A percentile compares a stretch with the other conserved stretches of the same genome.
phyloP scores from a whole-genome alignment of 2,888 invertebrate genomes.

The Hydrotaea diabolus region DNA sequence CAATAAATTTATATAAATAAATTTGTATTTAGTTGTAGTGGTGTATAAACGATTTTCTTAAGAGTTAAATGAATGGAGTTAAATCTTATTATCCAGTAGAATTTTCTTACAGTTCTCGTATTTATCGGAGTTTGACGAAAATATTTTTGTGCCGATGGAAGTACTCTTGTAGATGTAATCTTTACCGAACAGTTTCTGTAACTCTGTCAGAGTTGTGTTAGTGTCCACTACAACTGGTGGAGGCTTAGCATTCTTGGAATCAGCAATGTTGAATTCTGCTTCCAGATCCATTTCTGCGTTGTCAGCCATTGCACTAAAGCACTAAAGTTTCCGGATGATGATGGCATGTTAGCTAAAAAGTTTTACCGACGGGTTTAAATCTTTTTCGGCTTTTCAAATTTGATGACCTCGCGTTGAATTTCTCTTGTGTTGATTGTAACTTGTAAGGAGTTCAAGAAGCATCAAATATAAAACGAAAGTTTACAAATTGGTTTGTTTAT shows the following conservation, averaged over 20 bases:
- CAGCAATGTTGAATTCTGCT: conserved; percentile 9
- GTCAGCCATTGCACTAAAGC: no score
- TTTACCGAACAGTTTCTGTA: conserved; percentile 28
- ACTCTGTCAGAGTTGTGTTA: background rate
- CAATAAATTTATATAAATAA: conserved; percentile 13
- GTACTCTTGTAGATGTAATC: conserved; percentile 38
- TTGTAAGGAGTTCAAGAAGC: no score
- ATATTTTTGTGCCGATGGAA: conserved; percentile 44
- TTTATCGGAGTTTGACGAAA: background rate
- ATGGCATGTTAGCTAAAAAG: no score
- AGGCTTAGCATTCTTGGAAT: conserved; percentile 22
- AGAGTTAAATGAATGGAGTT: conserved; percentile 24
- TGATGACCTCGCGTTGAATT: no score
- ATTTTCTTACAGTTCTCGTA: conserved; percentile 39
- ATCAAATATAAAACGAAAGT: no score
- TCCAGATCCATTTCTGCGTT: conserved; percentile 31
- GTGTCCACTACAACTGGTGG: conserved; percentile 32
- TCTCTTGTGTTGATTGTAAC: no score
- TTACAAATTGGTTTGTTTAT: no score
- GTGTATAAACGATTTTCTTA: conserved; percentile 29
- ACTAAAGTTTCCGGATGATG: no score
- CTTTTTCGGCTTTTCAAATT: no score
- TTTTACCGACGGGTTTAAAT: no score
- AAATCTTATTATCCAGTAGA: conserved; percentile 13
- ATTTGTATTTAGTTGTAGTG: conserved; percentile 4